These are phyloP conservation scores for Oriolus oriolus DNA, from an alignment of 2,113 vertebrate species.

Conservation along the genomic window DNA sequence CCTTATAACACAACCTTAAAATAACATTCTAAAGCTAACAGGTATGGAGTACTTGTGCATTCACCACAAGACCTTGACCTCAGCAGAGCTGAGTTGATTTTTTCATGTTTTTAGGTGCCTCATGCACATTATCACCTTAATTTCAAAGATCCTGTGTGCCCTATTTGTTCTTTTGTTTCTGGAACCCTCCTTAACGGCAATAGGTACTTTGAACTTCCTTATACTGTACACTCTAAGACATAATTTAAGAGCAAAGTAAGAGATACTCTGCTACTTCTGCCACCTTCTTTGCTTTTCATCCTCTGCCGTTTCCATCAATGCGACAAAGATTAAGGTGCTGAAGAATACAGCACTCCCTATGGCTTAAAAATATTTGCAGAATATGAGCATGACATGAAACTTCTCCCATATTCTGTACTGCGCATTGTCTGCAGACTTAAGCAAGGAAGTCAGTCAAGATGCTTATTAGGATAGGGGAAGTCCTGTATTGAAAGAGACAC, in stretches of 20 bases:
- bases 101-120: not conserved
- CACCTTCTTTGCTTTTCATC: not conserved
- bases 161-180: not conserved
- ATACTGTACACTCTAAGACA: not conserved
- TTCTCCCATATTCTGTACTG: not conserved
- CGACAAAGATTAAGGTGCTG: not conserved
- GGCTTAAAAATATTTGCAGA: not conserved
- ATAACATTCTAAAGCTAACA: not conserved
- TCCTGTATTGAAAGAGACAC: not conserved
- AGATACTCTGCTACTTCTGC: not conserved
- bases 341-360: not conserved
- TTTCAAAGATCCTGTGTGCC: not conserved
- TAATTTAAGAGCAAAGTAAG: not conserved
- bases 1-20: not conserved
- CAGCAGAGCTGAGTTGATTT: not conserved
- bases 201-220: not conserved
- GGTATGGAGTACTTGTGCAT: not conserved
- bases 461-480: not conserved
- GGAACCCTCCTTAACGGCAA: not conserved
- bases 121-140: not conserved
- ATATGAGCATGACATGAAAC: not conserved
- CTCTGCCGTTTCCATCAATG: not conserved
- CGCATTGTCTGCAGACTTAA: not conserved
- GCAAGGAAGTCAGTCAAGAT: not conserved
- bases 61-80: not conserved